phyloP scores from a whole-genome alignment of 2,797 vertebrate genomes.

The Myotis vivesi region DNA sequence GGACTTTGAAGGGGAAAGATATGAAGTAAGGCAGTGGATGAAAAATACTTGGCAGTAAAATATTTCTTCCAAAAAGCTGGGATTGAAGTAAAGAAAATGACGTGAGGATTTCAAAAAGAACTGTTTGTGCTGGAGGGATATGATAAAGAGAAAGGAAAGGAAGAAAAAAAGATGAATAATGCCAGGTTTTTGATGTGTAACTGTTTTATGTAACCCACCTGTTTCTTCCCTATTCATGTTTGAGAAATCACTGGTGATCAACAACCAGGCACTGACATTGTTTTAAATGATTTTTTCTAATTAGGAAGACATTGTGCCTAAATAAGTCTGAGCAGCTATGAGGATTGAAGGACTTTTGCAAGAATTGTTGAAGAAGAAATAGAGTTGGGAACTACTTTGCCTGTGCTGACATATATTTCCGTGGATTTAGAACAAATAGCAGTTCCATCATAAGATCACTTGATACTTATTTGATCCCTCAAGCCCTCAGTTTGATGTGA shows the following conservation, averaged over 20 bases:
- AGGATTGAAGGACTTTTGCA: neutral
- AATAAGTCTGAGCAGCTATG: neutral
- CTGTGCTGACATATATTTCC: neutral
- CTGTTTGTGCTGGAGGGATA: neutral
- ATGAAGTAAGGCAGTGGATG: neutral
- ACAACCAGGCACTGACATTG: neutral
- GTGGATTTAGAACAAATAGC: neutral
- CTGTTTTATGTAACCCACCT: neutral
- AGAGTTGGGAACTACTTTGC: neutral
- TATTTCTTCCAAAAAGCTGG: neutral
- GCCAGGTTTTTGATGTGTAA: neutral
- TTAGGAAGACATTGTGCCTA: neutral
- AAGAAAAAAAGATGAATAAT: neutral
- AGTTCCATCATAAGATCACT: neutral
- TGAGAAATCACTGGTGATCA: neutral
- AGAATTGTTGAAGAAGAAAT: neutral
- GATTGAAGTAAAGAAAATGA: slow-evolving; percentile 29
- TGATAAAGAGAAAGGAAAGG: neutral
- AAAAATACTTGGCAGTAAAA: neutral
- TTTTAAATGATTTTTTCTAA: neutral
- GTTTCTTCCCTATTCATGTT: neutral
- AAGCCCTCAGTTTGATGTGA: neutral
- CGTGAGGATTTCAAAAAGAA: neutral
- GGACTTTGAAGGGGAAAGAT: neutral
- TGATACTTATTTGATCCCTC: neutral